Conservation (phyloP, 2,888 invertebrate species). For the Nephrotoma flavescens region DNA sequence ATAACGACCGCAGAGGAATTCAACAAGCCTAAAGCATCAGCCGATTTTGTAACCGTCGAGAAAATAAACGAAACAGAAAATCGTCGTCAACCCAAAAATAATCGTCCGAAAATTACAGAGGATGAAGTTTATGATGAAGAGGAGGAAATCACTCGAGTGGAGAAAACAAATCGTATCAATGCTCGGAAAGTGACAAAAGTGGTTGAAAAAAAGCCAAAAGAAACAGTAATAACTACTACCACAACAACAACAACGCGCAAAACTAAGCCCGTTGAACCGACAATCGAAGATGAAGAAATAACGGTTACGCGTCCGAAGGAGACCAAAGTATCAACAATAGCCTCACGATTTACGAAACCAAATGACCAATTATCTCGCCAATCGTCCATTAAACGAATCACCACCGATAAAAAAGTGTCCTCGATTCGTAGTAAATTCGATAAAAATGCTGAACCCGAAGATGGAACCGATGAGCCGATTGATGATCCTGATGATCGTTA, state of each 20-base stretch:
- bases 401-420: background rate
- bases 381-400: background rate
- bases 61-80: background rate
- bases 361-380: background rate
- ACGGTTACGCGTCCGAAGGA: background rate
- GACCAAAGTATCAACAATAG: background rate
- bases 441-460: background rate
- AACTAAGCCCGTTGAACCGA: background rate
- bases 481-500: background rate
- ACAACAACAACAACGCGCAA: background rate
- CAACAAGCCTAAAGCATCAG: slow-evolving; percentile 29
- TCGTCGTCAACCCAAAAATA: background rate
- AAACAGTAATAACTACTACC: background rate
- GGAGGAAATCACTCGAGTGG: background rate
- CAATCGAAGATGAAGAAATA: background rate
- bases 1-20: slow-evolving; percentile 37
- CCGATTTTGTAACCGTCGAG: slow-evolving; percentile 10
- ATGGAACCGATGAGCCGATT: slow-evolving; percentile 8
- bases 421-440: background rate
- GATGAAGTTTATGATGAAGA: background rate
- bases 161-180: background rate
- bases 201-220: background rate
- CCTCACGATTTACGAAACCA: background rate
- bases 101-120: background rate
- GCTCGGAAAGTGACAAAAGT: background rate